Evolutionary conservation across 2,797 vertebrate species (phyloP), one percentile per base, ranked within the genome.

Genomic region (Anas georgica): DNA sequence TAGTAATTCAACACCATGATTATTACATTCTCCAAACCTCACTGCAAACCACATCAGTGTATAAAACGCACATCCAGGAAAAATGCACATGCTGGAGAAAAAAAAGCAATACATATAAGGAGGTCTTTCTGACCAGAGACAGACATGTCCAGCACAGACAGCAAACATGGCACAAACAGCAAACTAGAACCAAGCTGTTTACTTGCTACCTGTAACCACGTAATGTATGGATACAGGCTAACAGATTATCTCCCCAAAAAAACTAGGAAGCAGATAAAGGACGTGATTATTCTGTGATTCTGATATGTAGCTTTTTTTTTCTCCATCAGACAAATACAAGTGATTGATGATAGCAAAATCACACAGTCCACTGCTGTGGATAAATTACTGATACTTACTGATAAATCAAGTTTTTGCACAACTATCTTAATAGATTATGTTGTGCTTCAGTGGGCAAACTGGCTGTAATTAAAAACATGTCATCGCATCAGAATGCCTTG

Each of bases 121-220:
- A 83, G 83, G 10, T 59, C 31, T 50, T 56, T 25, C 35, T 22
- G 35, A 78, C 9, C 12, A 18, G 46, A 67, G 20, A 48, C 46
- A 48, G 46, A 13, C 46, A 25, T 25, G 46, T 7, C 46, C 23
- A 2, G 46, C 22, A 48, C 46, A 23, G 46, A 48, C 22, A 48
- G 46, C 22, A 48, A 48, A 48, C 22, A 48, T 2, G 7, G 20
- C 28, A 62, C 0, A 0, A 72, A 29, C 2, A 17, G n/a, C 54
- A 43, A 83, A 26, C 7, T 41, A 37, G 55, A 67, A 6, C 29
- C 46, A 41, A 91, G 37, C 33, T 41, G 2, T n/a, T 5, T 11
- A 33, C 13, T 6, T 43, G 37, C 28, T 60, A 4, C 3, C 39
- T 73, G 41, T 48, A 22, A 35, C 43, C n/a, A 50, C 6, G n/a